Base-by-base conservation (phyloP, 2,888 invertebrate species). In the Apomyelois bistriatella region DNA sequence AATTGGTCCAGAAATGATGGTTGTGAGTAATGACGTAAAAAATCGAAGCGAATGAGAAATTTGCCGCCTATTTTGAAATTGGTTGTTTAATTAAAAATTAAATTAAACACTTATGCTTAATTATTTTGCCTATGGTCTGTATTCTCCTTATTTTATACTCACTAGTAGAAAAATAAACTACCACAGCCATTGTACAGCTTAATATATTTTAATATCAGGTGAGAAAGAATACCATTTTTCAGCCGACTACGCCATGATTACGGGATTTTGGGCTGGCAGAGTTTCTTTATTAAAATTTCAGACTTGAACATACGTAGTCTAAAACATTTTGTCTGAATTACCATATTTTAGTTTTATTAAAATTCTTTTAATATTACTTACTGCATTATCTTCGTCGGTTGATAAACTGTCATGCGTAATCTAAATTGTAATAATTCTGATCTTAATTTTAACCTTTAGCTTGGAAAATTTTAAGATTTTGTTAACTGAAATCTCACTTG, bases 131-230 rank as follows among this genome's bases (percentile, higher is more conserved):
- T 1, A 9, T 8, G 9, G 7, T 40, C 16, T 40, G 40, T 40
- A 8, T 9, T 16, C 1, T 16, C 40, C 10, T 8, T 40, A 40
- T 16, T 40, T 40, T 40, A 10, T 40, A 9, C 9, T 6, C 13
- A 3, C 40, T 67, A 70, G 74, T 72, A 74, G 64, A 78, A 79
- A 74, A 81, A 80, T 74, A 75, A 79, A 75, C 72, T 65, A 65
- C 64, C 58, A 59, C 55, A 42, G 61, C 61, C 58, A 61, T 57
- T 53, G 55, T 59, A 53, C 43, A 52, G 42, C 69, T 69, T 69
- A 69, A 70, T 71, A 64, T 66, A 65, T 66, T 71, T 71, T 66
- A 73, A 71, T 65, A 67, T 58, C 58, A 60, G 48, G 60, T 59
- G 54, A 57, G 59, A 61, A 62, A 68, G 67, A 50, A 50, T 53